A percentile compares a stretch with the other conserved stretches of the same genome.
Conservation (phyloP, 2,888 invertebrate genomes). For the Sarcophaga caerulescens region DNA sequence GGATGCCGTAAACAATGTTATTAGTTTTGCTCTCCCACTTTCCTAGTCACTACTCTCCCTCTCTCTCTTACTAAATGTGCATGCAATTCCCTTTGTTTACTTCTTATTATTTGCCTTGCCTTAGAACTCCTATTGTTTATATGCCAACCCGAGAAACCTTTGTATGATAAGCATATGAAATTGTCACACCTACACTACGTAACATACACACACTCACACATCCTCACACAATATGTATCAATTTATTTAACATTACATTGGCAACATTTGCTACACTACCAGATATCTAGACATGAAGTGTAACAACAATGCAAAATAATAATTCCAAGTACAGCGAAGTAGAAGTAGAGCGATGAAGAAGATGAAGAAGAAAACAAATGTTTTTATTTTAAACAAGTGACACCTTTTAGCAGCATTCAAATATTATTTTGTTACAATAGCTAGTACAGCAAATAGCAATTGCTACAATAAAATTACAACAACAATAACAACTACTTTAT, state of each 20-base stretch:
- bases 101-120: neutral
- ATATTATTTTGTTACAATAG: neutral
- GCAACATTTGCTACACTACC: neutral
- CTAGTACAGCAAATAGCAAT: neutral
- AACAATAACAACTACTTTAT: neutral
- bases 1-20: neutral
- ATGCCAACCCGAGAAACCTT: neutral
- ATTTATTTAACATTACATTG: neutral
- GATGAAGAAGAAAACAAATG: conserved; percentile 57
- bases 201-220: neutral
- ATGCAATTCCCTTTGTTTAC: neutral
- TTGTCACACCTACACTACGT: neutral
- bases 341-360: neutral
- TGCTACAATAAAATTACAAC: neutral
- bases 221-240: neutral
- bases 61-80: neutral
- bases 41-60: neutral
- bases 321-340: conserved; percentile 52
- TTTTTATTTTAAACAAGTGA: conserved; percentile 51
- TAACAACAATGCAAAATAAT: conserved; percentile 3
- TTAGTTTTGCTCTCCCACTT: too few relatives aligned
- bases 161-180: neutral
- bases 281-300: too few relatives aligned
- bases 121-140: neutral
- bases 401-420: conserved; percentile 47